Conservation (phyloP, 2,888 invertebrate species). For the Watsonalla binaria region DNA sequence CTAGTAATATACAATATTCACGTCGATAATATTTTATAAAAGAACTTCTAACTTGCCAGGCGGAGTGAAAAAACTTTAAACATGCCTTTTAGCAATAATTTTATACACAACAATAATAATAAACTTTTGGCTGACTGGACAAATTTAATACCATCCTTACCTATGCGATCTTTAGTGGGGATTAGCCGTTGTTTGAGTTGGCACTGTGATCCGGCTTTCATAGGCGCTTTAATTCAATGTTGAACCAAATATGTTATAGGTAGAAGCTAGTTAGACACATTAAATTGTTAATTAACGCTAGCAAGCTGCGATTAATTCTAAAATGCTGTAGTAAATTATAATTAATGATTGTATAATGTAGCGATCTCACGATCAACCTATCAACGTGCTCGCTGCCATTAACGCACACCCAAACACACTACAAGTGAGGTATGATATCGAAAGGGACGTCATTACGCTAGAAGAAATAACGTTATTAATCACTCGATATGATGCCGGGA, state of each 20-base stretch:
- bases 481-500: constrained; percentile 65
- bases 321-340: constrained; percentile 13
- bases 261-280: not conserved
- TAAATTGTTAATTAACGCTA: not conserved
- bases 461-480: constrained; percentile 72
- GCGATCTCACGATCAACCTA: constrained; percentile 41
- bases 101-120: no score
- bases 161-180: no score
- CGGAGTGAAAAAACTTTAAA: not conserved
- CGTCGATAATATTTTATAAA: not conserved
- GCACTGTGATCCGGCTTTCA: no score
- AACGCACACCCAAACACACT: constrained; percentile 38
- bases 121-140: no score
- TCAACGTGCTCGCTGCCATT: constrained; percentile 17
- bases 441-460: constrained; percentile 53
- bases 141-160: no score
- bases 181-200: no score
- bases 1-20: not conserved
- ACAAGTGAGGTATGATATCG: constrained; percentile 38
- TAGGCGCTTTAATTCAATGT: no score
- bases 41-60: not conserved
- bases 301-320: not conserved
- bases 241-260: no score
- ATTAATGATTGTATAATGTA: constrained; percentile 31
- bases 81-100: no score